Evolutionary conservation across 2,113 vertebrate species (phyloP).

Genomic region (Catharus bicknelli): DNA sequence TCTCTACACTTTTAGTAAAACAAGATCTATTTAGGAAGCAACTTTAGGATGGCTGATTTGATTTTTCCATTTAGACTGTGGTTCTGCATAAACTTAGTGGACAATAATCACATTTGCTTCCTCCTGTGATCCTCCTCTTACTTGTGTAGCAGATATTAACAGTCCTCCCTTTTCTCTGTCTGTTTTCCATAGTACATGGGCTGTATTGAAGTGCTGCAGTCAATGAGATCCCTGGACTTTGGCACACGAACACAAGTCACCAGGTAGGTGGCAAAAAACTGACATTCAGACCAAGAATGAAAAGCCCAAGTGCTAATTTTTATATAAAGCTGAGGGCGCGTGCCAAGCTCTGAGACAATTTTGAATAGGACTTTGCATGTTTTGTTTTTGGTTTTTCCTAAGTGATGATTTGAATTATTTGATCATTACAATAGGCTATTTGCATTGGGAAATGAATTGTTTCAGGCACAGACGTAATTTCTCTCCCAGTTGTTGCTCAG

Average conservation of each 20-base stretch:
- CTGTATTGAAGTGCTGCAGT: conserved; percentile 90
- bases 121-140: background rate
- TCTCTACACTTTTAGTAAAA: conserved; percentile 18
- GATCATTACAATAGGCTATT: conserved; percentile 9
- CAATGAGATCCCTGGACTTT: conserved; percentile 92
- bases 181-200: conserved; percentile 83
- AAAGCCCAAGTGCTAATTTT: background rate
- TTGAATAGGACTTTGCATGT: background rate
- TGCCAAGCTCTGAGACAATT: background rate
- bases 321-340: background rate
- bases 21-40: conserved; percentile 14
- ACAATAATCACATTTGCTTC: conserved; percentile 26
- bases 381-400: background rate
- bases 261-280: conserved; percentile 77
- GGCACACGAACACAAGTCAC: conserved; percentile 90
- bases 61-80: conserved; percentile 26
- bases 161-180: background rate
- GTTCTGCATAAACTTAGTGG: conserved; percentile 7
- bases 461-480: background rate
- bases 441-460: background rate
- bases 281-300: background rate
- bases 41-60: background rate
- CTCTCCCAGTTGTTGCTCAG: background rate
- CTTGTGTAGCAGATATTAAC: background rate
- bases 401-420: background rate